Percentiles rank a stretch among this genome's conserved stretches.
These are phyloP conservation scores for Acromyrmex charruanus DNA, from an alignment of 1,140 invertebrate genomes.

Conservation along the genomic window DNA sequence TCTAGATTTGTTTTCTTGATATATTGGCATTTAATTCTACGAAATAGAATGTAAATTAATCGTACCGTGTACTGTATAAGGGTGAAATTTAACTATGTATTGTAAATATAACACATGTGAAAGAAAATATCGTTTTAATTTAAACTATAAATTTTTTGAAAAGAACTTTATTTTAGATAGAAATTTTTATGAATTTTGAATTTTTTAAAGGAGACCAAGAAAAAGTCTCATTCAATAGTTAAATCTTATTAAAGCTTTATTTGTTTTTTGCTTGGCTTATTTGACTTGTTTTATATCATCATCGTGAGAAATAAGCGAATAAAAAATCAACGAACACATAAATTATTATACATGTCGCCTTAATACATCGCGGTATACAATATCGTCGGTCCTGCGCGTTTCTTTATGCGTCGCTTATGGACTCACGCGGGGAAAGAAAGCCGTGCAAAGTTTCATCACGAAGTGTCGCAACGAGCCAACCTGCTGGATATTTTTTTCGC, in stretches of 20 bases:
- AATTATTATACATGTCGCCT: constrained; percentile 33
- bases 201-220: not conserved
- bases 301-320: not conserved
- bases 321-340: constrained; percentile 1
- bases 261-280: not conserved
- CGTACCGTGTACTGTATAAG: not conserved
- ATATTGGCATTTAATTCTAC: constrained; percentile 17
- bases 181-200: not conserved
- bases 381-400: not conserved
- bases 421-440: not conserved
- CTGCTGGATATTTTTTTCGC: constrained; percentile 74
- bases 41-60: not conserved
- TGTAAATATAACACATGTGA: not conserved
- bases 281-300: not conserved
- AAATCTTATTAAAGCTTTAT: constrained; percentile 1
- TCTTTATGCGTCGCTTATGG: constrained; percentile 25
- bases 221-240: not conserved
- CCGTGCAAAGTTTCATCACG: constrained; percentile 70
- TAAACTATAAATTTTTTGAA: not conserved
- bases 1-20: constrained; percentile 6
- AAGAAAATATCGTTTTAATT: not conserved
- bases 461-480: constrained; percentile 69
- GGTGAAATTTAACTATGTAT: not conserved
- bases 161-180: too few species aligned
- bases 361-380: constrained; percentile 22